Evolutionary conservation across 2,113 vertebrate genomes (phyloP).

Genomic region (Antigone vipio): DNA sequence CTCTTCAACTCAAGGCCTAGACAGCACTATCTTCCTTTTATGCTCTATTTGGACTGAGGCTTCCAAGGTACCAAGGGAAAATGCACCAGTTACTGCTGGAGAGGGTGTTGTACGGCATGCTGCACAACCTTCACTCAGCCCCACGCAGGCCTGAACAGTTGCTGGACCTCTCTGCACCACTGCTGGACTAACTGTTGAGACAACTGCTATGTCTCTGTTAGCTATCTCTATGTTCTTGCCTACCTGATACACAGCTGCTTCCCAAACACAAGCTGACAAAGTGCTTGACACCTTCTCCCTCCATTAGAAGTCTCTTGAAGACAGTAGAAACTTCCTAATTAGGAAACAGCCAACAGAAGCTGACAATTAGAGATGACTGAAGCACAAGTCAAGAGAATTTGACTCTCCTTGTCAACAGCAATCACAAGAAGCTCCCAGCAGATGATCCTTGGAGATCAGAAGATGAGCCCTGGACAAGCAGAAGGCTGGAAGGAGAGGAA

Average conservation of each 20-base stretch:
- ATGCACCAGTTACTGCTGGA: not conserved
- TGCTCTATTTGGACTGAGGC: not conserved
- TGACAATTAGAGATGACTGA: not conserved
- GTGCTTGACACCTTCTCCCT: not conserved
- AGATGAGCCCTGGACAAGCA: not conserved
- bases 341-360: not conserved
- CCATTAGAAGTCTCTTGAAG: not conserved
- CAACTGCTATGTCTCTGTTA: not conserved
- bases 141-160: not conserved
- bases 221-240: not conserved
- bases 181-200: not conserved
- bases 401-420: not conserved
- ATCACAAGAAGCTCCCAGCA: not conserved
- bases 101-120: not conserved
- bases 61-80: not conserved
- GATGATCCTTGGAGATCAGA: not conserved
- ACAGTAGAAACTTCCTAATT: not conserved
- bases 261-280: not conserved
- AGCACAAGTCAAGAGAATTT: not conserved
- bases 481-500: not conserved
- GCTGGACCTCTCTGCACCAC: not conserved
- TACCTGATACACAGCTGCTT: not conserved
- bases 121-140: not conserved
- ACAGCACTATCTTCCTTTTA: not conserved
- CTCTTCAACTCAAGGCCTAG: not conserved